Conservation (phyloP, 2,113 vertebrate species). For the Rhodinocichla rosea region DNA sequence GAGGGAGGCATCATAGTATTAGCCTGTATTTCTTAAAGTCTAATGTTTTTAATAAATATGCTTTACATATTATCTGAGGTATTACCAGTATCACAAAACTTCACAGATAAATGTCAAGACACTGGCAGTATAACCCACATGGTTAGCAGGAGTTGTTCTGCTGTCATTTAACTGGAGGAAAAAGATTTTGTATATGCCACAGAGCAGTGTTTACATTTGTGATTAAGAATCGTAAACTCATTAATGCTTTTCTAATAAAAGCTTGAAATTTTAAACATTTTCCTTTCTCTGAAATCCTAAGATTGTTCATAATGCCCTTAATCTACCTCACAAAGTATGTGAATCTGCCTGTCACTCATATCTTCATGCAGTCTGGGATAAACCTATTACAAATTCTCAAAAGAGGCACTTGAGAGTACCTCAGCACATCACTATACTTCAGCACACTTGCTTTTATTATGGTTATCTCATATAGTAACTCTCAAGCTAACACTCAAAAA, state of each 20-base stretch:
- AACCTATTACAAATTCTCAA: not conserved
- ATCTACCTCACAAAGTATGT: not conserved
- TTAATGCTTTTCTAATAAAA: not conserved
- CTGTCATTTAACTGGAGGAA: not conserved
- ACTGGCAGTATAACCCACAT: not conserved
- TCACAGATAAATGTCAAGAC: not conserved
- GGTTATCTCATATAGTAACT: not conserved
- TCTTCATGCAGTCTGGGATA: not conserved
- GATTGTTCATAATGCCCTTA: not conserved
- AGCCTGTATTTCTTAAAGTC: not conserved
- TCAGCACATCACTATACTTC: rapidly evolving
- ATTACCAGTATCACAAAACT: not conserved
- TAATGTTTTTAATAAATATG: not conserved
- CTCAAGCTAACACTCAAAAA: not conserved
- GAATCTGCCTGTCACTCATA: not conserved
- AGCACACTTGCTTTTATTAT: not conserved
- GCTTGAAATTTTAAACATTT: not conserved
- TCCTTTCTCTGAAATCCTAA: not conserved
- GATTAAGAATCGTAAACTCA: not conserved
- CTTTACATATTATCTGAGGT: not conserved
- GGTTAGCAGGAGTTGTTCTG: not conserved
- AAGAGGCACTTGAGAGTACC: not conserved
- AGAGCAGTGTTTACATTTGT: not conserved
- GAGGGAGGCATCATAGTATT: not conserved
- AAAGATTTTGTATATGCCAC: not conserved